Conservation (phyloP, 2,888 invertebrate genomes). For the Phymatocera aterrima region DNA sequence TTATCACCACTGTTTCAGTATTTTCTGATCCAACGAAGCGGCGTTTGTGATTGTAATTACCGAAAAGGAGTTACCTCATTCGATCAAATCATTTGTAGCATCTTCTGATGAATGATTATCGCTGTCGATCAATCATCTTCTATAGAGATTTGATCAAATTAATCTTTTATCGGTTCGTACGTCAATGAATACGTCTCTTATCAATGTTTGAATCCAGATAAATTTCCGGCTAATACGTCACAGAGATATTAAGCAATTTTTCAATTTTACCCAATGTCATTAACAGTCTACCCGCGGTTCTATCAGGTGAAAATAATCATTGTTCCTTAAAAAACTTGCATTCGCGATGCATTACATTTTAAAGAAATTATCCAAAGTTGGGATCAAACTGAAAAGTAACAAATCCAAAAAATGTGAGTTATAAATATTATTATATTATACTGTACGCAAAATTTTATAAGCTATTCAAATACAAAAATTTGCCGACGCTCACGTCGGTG, state of each 20-base stretch:
- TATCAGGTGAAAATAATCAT: background rate
- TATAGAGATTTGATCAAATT: conserved; percentile 24
- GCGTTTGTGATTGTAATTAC: background rate
- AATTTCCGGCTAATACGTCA: conserved; percentile 12
- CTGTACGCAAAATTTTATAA: background rate
- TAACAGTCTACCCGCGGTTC: background rate
- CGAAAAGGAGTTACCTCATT: background rate
- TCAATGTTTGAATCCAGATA: conserved; percentile 22
- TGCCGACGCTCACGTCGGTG: conserved; percentile 16
- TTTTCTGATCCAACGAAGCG: background rate
- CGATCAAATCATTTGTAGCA: background rate
- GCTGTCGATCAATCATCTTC: conserved; percentile 4
- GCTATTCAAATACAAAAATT: conserved; percentile 5
- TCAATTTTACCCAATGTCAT: background rate
- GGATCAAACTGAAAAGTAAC: background rate
- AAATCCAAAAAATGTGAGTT: conserved; percentile 23
- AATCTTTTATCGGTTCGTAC: conserved; percentile 1
- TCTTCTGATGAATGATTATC: background rate
- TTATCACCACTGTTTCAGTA: background rate
- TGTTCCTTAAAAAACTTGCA: background rate
- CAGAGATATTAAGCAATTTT: conserved; percentile 3
- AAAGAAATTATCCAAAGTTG: conserved; percentile 18
- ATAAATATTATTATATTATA: background rate
- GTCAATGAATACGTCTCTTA: conserved; percentile 37
- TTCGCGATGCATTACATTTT: conserved; percentile 40